Evolutionary conservation across 2,797 vertebrate genomes (phyloP).

Genomic region (Potorous gilbertii): DNA sequence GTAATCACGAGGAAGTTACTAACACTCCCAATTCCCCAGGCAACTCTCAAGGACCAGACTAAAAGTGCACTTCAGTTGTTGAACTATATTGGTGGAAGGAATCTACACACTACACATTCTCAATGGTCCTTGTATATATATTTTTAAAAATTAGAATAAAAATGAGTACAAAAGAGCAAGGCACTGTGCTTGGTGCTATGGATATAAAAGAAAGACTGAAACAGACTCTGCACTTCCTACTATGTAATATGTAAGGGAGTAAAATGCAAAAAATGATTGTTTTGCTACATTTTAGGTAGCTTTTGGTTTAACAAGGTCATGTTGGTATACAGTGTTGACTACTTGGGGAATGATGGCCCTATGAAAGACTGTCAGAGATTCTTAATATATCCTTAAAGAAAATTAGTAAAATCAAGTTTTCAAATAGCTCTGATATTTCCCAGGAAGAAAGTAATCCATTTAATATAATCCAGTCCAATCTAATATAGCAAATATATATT

Average conservation of each 20-base stretch:
- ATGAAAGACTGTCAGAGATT: conserved; percentile 28
- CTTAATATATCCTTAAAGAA: conserved; percentile 27
- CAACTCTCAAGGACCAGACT: background rate
- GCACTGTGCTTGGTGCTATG: background rate
- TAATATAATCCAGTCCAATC: background rate
- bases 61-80: background rate
- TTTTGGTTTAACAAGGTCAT: conserved; percentile 49
- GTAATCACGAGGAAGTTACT: background rate
- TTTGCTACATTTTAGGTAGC: conserved; percentile 41
- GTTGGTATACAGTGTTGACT: conserved; percentile 65
- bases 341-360: conserved; percentile 56
- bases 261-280: conserved; percentile 45
- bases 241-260: conserved; percentile 2
- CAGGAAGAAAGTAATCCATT: background rate
- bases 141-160: background rate
- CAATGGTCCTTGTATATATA: background rate
- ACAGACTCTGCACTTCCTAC: background rate
- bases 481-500: background rate
- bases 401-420: conserved; percentile 48
- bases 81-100: background rate
- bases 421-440: conserved; percentile 36
- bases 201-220: background rate
- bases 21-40: background rate
- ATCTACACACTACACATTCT: background rate
- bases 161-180: background rate